Evolutionary conservation across 2,113 vertebrate species (phyloP).

Genomic region (Craseonycteris thonglongyai): DNA sequence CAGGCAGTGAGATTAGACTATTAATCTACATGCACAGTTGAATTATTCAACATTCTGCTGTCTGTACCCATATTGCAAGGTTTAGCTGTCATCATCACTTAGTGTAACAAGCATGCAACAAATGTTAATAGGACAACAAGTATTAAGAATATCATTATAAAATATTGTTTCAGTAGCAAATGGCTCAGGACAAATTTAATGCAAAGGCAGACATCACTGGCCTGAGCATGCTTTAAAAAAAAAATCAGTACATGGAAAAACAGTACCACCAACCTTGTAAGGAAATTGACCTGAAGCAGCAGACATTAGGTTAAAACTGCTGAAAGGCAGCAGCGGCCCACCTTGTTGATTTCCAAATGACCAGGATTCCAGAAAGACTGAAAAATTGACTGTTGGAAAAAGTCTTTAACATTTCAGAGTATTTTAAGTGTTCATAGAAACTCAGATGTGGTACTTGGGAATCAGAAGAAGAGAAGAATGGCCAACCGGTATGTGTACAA

Average conservation of each 20-base stretch:
- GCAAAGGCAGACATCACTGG: constrained; percentile 97
- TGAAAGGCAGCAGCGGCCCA: constrained; percentile 84
- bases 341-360: constrained; percentile 85
- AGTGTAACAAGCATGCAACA: constrained; percentile 79
- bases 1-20: constrained; percentile 87
- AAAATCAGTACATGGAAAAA: constrained; percentile 90
- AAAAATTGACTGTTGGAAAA: constrained; percentile 84
- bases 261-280: constrained; percentile 95
- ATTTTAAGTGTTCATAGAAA: constrained; percentile 58
- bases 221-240: constrained; percentile 85
- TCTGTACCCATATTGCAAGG: constrained; percentile 54
- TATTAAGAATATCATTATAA: constrained; percentile 95
- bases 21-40: constrained; percentile 78
- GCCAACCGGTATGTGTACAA: neutral
- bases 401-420: constrained; percentile 80
- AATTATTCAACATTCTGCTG: constrained; percentile 56
- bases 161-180: constrained; percentile 92
- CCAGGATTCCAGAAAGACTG: constrained; percentile 88
- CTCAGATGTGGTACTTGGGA: constrained; percentile 54
- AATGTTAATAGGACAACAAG: constrained; percentile 74
- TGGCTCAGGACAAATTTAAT: constrained; percentile 93
- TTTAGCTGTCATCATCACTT: constrained; percentile 60
- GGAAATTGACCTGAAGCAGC: constrained; percentile 86
- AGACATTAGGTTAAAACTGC: constrained; percentile 84
- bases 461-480: constrained; percentile 5